Evolutionary conservation across 2,888 invertebrate species (phyloP), one percentile per base, ranked within the genome.

Genomic region (Stenodema calcarata): DNA sequence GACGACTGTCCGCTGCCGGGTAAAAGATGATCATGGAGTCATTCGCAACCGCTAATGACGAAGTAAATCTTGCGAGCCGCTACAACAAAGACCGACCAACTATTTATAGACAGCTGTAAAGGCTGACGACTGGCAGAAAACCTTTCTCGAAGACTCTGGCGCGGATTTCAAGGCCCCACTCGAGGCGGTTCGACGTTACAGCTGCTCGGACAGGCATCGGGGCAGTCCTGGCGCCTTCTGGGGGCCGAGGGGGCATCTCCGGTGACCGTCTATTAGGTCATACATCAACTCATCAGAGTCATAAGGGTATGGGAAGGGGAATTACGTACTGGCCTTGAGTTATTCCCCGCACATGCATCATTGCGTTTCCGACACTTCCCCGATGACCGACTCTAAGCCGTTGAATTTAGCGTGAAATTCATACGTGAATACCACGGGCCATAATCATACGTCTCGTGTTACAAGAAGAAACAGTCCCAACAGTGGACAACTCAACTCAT

Each of bases 61-160:
- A 78, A 41, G 78, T 78, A 78, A 78, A 78, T 78, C 42, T 73
- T 35, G 28, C n/a, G 12, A 2, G 78, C 7, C 27, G 41, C 44
- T 16, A 44, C 44, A 78, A 78, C 78, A 41, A 50, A 78, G 42
- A 78, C 23, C 41, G 78, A 44, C 41, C 78, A 44, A 78, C 78
- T 78, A 78, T 78, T 44, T 44, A 78, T 78, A 78, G 78, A 78
- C 78, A 44, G 78, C 44, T 78, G 78, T 78, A 78, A 78, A 78
- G 78, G 78, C 41, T 44, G 78, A 78, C 28, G 75, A 75, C 75
- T 75, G 35, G 47, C 75, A 35, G 75, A 41, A 62, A 78, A 78
- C 78, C 78, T 78, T 78, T 44, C 78, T 78, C 78, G 44, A 44
- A 78, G 42, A 78, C 41, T 78, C 78, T 18, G 23, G 78, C 27